A percentile compares a stretch with the other conserved stretches of the same genome.
These are phyloP conservation scores for Telenomus remus DNA, from an alignment of 1,140 invertebrate species.

Conservation along the genomic window DNA sequence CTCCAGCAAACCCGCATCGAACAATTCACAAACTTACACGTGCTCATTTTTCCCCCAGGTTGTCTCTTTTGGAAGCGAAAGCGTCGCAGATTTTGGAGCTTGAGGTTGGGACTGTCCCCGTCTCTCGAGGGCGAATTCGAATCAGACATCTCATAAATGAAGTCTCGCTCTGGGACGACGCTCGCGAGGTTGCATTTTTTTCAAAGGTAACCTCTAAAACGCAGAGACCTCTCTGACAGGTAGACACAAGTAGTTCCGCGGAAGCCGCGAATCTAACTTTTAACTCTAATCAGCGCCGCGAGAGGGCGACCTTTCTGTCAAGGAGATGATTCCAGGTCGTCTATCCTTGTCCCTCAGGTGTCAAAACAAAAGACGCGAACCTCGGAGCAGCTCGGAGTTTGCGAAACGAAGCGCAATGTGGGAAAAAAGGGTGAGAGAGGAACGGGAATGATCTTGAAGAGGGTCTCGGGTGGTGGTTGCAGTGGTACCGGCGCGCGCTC, in stretches of 20 bases:
- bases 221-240: slow-evolving; percentile 46
- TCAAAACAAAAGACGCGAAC: no score
- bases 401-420: no score
- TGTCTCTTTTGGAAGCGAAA: slow-evolving; percentile 70
- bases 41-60: slow-evolving; percentile 62
- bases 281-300: no score
- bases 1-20: no score
- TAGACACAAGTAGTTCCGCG: slow-evolving; percentile 25
- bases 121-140: slow-evolving; percentile 64
- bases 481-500: not conserved
- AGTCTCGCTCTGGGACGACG: slow-evolving; percentile 22
- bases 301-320: no score
- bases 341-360: no score
- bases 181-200: slow-evolving; percentile 50
- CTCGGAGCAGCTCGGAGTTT: no score
- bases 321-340: no score
- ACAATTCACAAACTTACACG: slow-evolving; percentile 64
- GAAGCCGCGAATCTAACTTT: no score
- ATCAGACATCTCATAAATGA: slow-evolving; percentile 64
- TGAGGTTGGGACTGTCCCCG: slow-evolving; percentile 59
- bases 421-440: no score
- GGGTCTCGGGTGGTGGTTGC: not conserved
- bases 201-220: slow-evolving; percentile 44
- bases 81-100: slow-evolving; percentile 62
- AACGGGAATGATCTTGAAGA: not conserved